These are phyloP conservation scores for Oxyteleia sp. DNA, from an alignment of 2,888 invertebrate genomes.

Conservation along the genomic window DNA sequence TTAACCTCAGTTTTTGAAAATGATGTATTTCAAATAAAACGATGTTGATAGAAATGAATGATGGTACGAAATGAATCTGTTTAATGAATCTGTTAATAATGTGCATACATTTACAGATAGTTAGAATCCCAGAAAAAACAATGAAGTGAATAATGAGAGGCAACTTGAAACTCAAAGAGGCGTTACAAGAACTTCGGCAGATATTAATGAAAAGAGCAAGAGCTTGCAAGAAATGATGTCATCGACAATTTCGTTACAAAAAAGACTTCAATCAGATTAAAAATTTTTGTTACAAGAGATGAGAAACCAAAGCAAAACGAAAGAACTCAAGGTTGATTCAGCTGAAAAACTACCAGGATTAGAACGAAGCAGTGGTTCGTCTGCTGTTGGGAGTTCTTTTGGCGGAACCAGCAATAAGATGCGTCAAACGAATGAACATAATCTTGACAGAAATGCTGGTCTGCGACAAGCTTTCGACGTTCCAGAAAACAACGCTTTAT, in stretches of 20 bases:
- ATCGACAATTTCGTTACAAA: neutral
- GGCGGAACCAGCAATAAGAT: neutral
- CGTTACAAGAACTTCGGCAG: neutral
- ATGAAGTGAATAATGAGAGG: neutral
- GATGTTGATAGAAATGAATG: too few relatives aligned
- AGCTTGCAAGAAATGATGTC: neutral
- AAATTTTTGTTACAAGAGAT: neutral
- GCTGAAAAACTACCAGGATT: too few relatives aligned
- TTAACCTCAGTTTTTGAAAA: too few relatives aligned
- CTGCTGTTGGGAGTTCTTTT: neutral
- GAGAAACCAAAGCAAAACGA: neutral
- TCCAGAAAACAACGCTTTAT: neutral
- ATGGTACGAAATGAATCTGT: too few relatives aligned
- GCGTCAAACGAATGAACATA: neutral
- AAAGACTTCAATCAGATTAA: neutral
- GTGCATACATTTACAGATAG: conserved; percentile 5
- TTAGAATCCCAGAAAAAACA: neutral
- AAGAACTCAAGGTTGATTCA: neutral
- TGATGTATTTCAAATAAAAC: too few relatives aligned
- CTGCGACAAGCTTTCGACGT: neutral
- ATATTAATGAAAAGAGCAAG: neutral
- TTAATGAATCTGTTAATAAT: conserved; percentile 7
- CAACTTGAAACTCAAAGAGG: neutral
- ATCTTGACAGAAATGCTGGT: neutral
- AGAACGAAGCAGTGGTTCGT: too few relatives aligned